phyloP scores from a whole-genome alignment of 2,888 invertebrate species.

The Oscheius sp. region DNA sequence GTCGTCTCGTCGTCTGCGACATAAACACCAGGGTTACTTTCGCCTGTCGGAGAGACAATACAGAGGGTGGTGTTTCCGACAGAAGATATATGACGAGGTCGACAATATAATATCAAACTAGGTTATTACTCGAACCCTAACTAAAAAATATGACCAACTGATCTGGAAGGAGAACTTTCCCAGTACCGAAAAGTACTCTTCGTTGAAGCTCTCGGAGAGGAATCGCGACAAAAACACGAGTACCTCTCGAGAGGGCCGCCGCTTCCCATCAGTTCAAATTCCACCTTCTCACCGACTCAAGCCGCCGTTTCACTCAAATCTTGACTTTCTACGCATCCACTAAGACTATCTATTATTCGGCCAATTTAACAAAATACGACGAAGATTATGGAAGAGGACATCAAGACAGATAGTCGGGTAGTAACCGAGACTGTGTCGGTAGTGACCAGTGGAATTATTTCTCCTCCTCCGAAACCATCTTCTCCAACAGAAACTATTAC shows the following conservation, averaged over 20 bases:
- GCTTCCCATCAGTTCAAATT: not conserved
- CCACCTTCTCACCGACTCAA: not conserved
- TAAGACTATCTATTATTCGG: conserved; percentile 12
- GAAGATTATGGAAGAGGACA: not conserved
- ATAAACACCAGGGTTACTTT: not conserved
- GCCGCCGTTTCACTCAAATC: not conserved
- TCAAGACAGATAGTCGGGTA: conserved; percentile 2
- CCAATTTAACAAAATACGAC: not conserved
- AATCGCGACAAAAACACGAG: conserved; percentile 26
- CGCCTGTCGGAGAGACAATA: not conserved
- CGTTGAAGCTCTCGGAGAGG: too few species aligned
- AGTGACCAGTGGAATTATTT: not conserved
- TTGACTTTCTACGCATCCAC: not conserved
- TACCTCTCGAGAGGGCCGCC: conserved; percentile 25
- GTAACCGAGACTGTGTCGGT: not conserved
- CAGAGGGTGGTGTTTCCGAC: not conserved
- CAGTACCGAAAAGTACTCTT: conserved; percentile 8
- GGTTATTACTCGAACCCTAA: not conserved
- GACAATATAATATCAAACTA: not conserved
- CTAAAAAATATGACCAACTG: conserved; percentile 10
- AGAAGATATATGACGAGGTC: not conserved
- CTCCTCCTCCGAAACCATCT: not conserved
- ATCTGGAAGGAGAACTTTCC: not conserved
- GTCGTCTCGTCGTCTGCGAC: not conserved
- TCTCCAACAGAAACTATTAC: not conserved